Conservation (phyloP, 1,140 invertebrate species). For the Phortica variegata region DNA sequence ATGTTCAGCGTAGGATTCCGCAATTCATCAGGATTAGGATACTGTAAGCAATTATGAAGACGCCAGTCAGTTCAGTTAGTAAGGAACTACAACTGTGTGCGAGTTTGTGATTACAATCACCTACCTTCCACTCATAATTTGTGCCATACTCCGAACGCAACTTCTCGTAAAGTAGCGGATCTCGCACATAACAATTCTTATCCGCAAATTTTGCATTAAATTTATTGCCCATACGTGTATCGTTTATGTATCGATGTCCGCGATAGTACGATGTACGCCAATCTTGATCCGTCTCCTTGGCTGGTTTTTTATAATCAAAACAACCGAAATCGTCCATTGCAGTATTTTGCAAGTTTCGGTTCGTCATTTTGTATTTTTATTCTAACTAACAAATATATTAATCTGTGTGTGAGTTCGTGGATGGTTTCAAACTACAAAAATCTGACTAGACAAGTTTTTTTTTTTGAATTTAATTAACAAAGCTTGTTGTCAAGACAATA, state of each 20-base stretch:
- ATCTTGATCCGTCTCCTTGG: conserved; percentile 20
- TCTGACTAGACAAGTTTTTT: too few relatives aligned
- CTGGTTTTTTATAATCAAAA: conserved; percentile 40
- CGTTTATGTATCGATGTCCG: conserved; percentile 38
- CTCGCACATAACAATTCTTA: conserved; percentile 29
- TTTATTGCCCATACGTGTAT: conserved; percentile 31
- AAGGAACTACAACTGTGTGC: background rate
- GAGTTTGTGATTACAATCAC: background rate
- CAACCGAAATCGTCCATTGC: conserved; percentile 45
- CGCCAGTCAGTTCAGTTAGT: too few relatives aligned
- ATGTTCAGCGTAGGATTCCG: conserved; percentile 40
- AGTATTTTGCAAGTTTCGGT: too few relatives aligned
- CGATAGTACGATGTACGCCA: conserved; percentile 42
- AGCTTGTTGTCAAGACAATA: too few relatives aligned
- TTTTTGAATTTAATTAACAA: background rate
- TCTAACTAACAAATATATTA: too few relatives aligned
- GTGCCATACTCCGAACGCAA: conserved; percentile 23
- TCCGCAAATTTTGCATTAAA: conserved; percentile 26
- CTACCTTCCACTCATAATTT: conserved; percentile 43
- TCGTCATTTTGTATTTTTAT: too few relatives aligned
- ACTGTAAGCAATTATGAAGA: conserved; percentile 15
- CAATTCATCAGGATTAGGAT: conserved; percentile 26
- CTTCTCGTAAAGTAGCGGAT: conserved; percentile 32
- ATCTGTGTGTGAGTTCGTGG: too few relatives aligned
- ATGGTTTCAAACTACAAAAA: too few relatives aligned